A percentile compares a stretch with the other conserved stretches of the same genome.
Conservation (phyloP, 2,113 vertebrate genomes). For the Nothoprocta perdicaria region DNA sequence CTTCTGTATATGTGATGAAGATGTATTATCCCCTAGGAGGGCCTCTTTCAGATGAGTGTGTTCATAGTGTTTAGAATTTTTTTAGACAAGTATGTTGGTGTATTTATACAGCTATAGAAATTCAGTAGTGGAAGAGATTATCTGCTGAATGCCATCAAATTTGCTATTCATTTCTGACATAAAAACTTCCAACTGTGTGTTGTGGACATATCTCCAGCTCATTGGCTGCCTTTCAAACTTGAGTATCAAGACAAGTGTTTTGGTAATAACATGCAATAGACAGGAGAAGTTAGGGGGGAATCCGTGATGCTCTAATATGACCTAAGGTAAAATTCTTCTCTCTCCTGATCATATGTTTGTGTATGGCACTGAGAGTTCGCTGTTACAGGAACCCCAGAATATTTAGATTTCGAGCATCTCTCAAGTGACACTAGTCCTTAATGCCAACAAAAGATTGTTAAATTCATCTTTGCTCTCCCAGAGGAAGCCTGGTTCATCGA, state of each 20-base stretch:
- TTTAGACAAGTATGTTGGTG: too few relatives aligned
- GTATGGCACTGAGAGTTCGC: too few relatives aligned
- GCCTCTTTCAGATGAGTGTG: not conserved
- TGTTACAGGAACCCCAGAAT: too few relatives aligned
- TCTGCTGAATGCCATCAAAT: too few relatives aligned
- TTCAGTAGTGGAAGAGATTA: too few relatives aligned
- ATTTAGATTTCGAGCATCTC: too few relatives aligned
- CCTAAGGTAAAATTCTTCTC: not conserved
- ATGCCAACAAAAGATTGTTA: not conserved
- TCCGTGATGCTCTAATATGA: not conserved
- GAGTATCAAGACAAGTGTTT: not conserved
- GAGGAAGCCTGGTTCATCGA: not conserved
- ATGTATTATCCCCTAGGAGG: not conserved
- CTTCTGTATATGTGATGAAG: not conserved
- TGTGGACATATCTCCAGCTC: not conserved
- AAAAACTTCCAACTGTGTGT: not conserved
- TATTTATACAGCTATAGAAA: too few relatives aligned
- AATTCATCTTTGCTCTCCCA: not conserved
- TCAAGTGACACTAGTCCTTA: not conserved
- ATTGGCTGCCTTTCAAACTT: not conserved
- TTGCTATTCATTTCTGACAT: not conserved
- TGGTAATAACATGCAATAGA: not conserved
- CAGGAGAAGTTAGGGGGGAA: not conserved
- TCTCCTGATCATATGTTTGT: not conserved
- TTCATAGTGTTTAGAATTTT: too few relatives aligned